Conservation (phyloP, 2,797 vertebrate genomes). For the Melanotaenia nigrans region DNA sequence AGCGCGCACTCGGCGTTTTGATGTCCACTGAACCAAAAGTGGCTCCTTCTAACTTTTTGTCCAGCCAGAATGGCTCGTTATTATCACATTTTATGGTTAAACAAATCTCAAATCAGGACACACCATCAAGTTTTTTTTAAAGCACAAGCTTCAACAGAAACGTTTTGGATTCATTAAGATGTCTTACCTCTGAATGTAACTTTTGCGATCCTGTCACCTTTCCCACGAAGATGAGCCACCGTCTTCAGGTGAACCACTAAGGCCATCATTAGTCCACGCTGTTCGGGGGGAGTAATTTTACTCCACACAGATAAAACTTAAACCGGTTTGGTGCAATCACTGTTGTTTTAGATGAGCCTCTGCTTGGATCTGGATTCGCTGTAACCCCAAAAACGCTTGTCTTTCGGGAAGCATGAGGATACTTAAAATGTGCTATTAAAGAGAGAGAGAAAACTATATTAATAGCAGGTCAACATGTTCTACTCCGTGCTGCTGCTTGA, state of each 20-base stretch:
- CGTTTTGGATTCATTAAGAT: not conserved
- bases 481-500: slow-evolving; percentile 47
- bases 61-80: not conserved
- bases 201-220: slow-evolving; percentile 91
- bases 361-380: slow-evolving; percentile 47
- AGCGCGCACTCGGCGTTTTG: not conserved
- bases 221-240: slow-evolving; percentile 88
- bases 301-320: slow-evolving; percentile 62
- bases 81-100: not conserved
- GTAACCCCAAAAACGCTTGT: slow-evolving; percentile 28
- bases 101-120: not conserved
- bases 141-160: not conserved
- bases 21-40: slow-evolving; percentile 5
- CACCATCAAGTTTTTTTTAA: not conserved
- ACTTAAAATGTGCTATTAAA: slow-evolving; percentile 9
- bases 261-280: slow-evolving; percentile 84
- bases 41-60: slow-evolving; percentile 55
- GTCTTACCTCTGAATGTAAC: slow-evolving; percentile 92
- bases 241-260: slow-evolving; percentile 89
- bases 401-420: slow-evolving; percentile 41
- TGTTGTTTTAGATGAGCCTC: slow-evolving; percentile 42
- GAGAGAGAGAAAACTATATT: slow-evolving; percentile 26
- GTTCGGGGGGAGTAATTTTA: slow-evolving; percentile 43
- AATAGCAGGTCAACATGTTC: slow-evolving; percentile 46
- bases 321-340: slow-evolving; percentile 40